Conservation (phyloP, 1,140 invertebrate species). For the Drosophila nigrodunni region DNA sequence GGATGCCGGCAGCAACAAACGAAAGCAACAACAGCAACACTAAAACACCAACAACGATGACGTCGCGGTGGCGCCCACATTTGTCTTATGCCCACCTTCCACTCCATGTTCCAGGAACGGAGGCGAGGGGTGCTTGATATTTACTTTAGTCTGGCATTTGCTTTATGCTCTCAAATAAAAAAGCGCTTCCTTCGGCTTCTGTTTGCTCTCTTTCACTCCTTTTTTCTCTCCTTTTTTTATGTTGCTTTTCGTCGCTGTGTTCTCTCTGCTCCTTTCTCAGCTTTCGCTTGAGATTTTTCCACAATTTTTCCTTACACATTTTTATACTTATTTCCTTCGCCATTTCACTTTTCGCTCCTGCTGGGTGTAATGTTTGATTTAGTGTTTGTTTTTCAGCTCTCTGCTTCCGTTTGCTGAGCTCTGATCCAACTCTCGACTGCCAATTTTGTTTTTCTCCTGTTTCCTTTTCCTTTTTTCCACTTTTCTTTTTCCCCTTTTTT, state of each 20-base stretch:
- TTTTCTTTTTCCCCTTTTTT: constrained; percentile 34
- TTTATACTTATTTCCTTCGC: constrained; percentile 56
- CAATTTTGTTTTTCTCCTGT: constrained; percentile 20
- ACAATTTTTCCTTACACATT: constrained; percentile 59
- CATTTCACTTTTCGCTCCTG: constrained; percentile 43
- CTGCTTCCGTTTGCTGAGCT: constrained; percentile 52
- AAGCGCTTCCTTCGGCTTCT: constrained; percentile 32
- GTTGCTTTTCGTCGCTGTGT: not conserved
- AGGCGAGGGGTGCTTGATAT: constrained; percentile 37
- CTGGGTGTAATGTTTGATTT: constrained; percentile 80
- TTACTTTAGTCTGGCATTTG: constrained; percentile 72
- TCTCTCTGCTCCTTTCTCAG: constrained; percentile 9
- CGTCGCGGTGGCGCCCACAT: constrained; percentile 71
- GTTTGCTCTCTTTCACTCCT: constrained; percentile 16
- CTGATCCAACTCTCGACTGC: constrained; percentile 29
- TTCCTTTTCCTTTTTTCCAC: constrained; percentile 27
- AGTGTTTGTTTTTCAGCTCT: constrained; percentile 79
- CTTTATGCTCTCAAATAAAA: constrained; percentile 62
- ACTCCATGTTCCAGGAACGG: not conserved
- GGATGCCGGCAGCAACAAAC: constrained; percentile 61
- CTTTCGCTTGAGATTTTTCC: constrained; percentile 45
- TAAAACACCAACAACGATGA: not conserved
- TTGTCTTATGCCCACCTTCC: constrained; percentile 60
- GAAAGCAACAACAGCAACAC: constrained; percentile 11
- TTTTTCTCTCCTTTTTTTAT: not conserved